Conservation (phyloP, 2,797 vertebrate genomes). For the Dendrocincla fuliginosa region DNA sequence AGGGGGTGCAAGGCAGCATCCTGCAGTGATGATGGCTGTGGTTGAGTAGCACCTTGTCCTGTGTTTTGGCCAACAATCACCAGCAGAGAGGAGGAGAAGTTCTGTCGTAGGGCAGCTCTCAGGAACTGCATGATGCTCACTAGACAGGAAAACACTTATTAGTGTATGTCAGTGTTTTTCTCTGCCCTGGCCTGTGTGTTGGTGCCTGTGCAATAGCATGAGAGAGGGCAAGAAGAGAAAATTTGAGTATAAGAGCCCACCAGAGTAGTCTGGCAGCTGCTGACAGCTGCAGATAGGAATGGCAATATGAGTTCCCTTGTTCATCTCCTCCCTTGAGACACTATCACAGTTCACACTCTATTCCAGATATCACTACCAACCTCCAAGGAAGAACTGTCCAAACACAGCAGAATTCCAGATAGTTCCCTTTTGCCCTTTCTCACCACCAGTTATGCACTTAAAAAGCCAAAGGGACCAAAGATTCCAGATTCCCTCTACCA, state of each 20-base stretch:
- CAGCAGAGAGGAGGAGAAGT: constrained; percentile 84
- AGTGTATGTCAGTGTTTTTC: not conserved
- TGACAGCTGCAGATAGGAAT: not conserved
- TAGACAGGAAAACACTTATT: constrained; percentile 55
- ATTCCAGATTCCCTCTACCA: not conserved
- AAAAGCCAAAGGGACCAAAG: not conserved
- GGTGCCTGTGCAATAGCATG: not conserved
- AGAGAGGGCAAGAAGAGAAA: not conserved
- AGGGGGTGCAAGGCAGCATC: constrained; percentile 84
- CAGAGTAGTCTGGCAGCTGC: not conserved
- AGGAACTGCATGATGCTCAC: constrained; percentile 86
- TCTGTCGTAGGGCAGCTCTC: constrained; percentile 81
- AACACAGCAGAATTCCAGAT: not conserved
- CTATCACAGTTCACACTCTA: not conserved
- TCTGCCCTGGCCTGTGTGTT: not conserved
- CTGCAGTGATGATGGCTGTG: constrained; percentile 50
- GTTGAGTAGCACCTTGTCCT: constrained; percentile 6
- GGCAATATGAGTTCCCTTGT: not conserved
- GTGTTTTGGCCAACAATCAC: constrained; percentile 56
- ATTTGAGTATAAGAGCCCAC: not conserved
- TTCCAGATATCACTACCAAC: not conserved
- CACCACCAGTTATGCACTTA: not conserved
- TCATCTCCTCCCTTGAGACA: not conserved
- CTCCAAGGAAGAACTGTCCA: not conserved
- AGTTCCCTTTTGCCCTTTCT: not conserved